These are phyloP conservation scores for Melieria picta DNA, from an alignment of 2,888 invertebrate species.

Conservation along the genomic window DNA sequence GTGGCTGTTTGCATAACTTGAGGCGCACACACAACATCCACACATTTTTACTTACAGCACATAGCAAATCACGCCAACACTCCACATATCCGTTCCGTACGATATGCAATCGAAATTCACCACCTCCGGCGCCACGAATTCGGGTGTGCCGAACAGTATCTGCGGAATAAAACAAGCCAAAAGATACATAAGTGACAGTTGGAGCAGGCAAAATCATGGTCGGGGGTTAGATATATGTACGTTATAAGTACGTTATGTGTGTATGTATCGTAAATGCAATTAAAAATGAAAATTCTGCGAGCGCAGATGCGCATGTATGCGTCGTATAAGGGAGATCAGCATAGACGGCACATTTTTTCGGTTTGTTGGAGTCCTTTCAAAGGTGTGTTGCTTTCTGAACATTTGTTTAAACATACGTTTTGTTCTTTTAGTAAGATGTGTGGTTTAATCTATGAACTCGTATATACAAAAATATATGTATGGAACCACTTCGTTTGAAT, in stretches of 20 bases:
- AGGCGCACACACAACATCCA: too few relatives aligned
- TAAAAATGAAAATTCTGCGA: slow-evolving; percentile 19
- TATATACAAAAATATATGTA: too few relatives aligned
- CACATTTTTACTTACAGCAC: slow-evolving; percentile 84
- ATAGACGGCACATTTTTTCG: too few relatives aligned
- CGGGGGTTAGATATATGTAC: neutral
- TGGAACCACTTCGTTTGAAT: too few relatives aligned
- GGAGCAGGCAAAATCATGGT: neutral
- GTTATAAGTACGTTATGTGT: neutral
- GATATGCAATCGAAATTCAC: slow-evolving; percentile 98
- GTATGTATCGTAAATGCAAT: slow-evolving; percentile 19
- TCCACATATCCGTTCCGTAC: slow-evolving; percentile 98
- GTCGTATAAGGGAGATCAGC: neutral
- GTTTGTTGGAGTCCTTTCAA: too few relatives aligned
- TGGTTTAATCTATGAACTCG: too few relatives aligned
- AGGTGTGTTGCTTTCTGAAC: too few relatives aligned
- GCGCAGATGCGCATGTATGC: neutral
- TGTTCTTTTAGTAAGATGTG: too few relatives aligned
- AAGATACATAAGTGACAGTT: slow-evolving; percentile 10
- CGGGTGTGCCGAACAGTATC: slow-evolving; percentile 97
- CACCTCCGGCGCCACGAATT: slow-evolving; percentile 98
- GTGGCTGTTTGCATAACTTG: neutral
- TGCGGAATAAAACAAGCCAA: slow-evolving; percentile 39
- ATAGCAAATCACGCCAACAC: slow-evolving; percentile 97
- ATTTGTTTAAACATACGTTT: too few relatives aligned